These are phyloP conservation scores for Drosophila subquinaria DNA, from an alignment of 2,888 invertebrate species.

Conservation along the genomic window DNA sequence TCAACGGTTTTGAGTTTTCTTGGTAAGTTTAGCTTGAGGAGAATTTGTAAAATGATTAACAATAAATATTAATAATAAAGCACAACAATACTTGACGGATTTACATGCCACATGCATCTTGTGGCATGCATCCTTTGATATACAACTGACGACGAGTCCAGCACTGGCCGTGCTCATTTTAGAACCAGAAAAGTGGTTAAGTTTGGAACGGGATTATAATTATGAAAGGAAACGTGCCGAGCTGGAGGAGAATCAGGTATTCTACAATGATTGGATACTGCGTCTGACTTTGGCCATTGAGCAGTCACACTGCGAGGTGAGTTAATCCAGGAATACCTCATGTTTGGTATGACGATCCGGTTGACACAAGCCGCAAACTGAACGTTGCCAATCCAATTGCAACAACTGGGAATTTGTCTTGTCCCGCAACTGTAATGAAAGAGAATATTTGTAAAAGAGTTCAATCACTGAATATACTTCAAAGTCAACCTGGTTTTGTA, in stretches of 20 bases:
- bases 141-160: constrained; percentile 31
- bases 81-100: constrained; percentile 50
- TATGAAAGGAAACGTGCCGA: constrained; percentile 46
- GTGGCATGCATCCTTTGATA: constrained; percentile 61
- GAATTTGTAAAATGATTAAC: background rate
- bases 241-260: constrained; percentile 30
- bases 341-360: constrained; percentile 44
- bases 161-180: constrained; percentile 43
- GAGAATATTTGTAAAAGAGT: background rate
- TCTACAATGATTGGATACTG: constrained; percentile 54
- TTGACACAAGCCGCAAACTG: constrained; percentile 49
- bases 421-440: constrained; percentile 26
- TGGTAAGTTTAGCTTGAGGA: constrained; percentile 40
- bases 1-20: constrained; percentile 61
- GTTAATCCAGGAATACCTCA: constrained; percentile 37
- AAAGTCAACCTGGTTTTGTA: constrained; percentile 41
- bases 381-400: constrained; percentile 26
- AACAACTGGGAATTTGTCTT: constrained; percentile 3
- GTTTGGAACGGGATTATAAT: constrained; percentile 5
- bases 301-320: constrained; percentile 68
- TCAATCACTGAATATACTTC: background rate
- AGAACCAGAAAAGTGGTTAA: constrained; percentile 49
- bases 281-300: constrained; percentile 65
- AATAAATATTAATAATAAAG: constrained; percentile 31
- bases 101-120: constrained; percentile 63